Percentiles rank a stretch among this genome's conserved stretches.
Evolutionary conservation across 2,888 invertebrate species (phyloP).

Genomic region (Athrips mouffetella): DNA sequence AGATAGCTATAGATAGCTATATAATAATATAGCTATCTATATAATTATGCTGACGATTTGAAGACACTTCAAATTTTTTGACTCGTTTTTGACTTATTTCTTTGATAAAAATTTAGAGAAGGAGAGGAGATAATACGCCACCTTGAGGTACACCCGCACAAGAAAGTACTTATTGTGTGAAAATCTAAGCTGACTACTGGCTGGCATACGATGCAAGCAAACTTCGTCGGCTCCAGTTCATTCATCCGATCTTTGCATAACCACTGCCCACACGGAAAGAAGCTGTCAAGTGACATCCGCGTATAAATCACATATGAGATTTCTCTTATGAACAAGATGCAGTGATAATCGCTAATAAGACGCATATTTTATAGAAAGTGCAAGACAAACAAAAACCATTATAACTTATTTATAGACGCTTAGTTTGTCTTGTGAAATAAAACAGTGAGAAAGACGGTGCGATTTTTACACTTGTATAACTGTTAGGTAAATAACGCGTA

Average conservation of each 20-base stretch:
- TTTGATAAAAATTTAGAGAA: background rate
- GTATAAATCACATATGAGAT: slow-evolving; percentile 3
- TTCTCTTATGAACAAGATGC: slow-evolving; percentile 2
- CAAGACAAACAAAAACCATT: background rate
- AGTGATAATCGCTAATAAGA: background rate
- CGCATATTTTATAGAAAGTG: background rate
- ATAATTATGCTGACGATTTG: no score
- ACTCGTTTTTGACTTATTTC: no score
- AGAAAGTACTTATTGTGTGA: background rate
- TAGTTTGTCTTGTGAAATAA: no score
- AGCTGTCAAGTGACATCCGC: slow-evolving; percentile 4
- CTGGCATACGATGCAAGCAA: background rate
- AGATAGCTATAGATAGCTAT: no score
- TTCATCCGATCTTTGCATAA: slow-evolving; percentile 29
- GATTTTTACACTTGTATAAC: no score
- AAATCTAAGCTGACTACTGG: background rate
- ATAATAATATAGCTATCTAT: no score
- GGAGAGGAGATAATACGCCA: background rate
- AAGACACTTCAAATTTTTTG: no score
- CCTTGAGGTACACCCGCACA: background rate
- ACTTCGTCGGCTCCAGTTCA: slow-evolving; percentile 23
- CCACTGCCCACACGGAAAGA: slow-evolving; percentile 17
- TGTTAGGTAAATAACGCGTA: no score
- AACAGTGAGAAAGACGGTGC: no score
- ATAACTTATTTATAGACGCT: background rate